These are phyloP conservation scores for Oncorhynchus masou DNA, from an alignment of 2,113 vertebrate species.

Conservation along the genomic window DNA sequence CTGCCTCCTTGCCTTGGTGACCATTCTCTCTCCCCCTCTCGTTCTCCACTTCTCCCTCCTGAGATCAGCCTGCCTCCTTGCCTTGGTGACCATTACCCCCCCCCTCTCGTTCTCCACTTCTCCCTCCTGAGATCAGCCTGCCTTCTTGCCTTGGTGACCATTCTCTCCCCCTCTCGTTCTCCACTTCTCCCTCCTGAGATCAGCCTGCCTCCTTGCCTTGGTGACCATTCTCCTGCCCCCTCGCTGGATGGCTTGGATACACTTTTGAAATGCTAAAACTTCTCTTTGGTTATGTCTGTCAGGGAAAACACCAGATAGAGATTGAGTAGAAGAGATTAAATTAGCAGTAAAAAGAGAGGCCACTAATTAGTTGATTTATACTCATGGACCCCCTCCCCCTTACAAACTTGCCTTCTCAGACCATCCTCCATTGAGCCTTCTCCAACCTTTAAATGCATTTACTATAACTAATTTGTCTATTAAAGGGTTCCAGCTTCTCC, in stretches of 20 bases:
- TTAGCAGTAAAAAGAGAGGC: conserved; percentile 71
- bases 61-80: conserved; percentile 37
- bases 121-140: conserved; percentile 36
- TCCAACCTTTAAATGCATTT: conserved; percentile 18
- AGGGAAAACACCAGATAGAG: conserved; percentile 60
- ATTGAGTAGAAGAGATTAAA: conserved; percentile 56
- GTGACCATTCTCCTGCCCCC: conserved; percentile 68
- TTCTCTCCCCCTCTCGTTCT: conserved; percentile 7
- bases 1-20: conserved; percentile 10
- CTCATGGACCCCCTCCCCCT: conserved; percentile 53
- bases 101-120: conserved; percentile 23
- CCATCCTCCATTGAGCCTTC: conserved; percentile 30
- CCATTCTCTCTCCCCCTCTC: not conserved
- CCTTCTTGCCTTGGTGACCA: not conserved
- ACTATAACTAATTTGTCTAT: conserved; percentile 27
- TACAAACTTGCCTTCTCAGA: conserved; percentile 38
- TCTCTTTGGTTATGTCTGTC: conserved; percentile 54
- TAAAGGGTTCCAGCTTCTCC: conserved; percentile 12
- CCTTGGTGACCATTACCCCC: not conserved
- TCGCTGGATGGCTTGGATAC: conserved; percentile 65
- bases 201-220: conserved; percentile 50
- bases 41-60: conserved; percentile 27
- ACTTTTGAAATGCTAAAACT: conserved; percentile 79
- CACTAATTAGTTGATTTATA: conserved; percentile 78
- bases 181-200: conserved; percentile 29